A percentile compares a stretch with the other conserved stretches of the same genome.
Evolutionary conservation across 2,888 invertebrate genomes (phyloP).

Genomic region (Dendrolimus houi): DNA sequence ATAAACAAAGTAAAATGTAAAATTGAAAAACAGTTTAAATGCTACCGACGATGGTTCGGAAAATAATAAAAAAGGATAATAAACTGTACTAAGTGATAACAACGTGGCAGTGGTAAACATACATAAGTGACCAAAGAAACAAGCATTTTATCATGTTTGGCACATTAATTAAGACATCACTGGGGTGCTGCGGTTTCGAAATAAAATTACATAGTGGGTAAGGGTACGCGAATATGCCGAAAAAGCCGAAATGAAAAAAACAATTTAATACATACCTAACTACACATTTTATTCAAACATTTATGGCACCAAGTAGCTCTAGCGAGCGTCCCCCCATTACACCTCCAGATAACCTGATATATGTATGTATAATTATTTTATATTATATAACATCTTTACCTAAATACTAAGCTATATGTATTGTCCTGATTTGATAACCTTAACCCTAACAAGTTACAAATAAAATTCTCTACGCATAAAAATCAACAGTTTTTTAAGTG

Average conservation of each 20-base stretch:
- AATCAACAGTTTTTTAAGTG: background rate
- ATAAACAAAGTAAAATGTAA: constrained; percentile 2
- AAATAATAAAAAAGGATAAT: background rate
- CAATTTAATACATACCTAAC: constrained; percentile 41
- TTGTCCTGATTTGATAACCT: constrained; percentile 33
- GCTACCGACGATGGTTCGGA: constrained; percentile 17
- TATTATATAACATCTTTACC: constrained; percentile 20
- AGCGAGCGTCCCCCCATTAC: constrained; percentile 18
- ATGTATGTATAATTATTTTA: constrained; percentile 11
- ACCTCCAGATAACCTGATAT: constrained; percentile 9
- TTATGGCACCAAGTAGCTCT: constrained; percentile 49
- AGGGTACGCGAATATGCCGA: constrained; percentile 10
- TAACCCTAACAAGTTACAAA: background rate
- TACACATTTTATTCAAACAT: constrained; percentile 33
- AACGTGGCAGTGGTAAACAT: constrained; percentile 21
- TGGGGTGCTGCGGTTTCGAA: constrained; percentile 11
- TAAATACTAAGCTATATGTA: constrained; percentile 21
- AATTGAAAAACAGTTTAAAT: constrained; percentile 23
- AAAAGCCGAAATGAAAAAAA: constrained; percentile 17
- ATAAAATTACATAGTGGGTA: background rate
- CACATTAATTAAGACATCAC: constrained; percentile 25
- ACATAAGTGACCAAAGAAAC: constrained; percentile 7
- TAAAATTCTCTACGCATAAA: background rate
- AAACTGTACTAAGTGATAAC: constrained; percentile 1
- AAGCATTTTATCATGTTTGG: constrained; percentile 23